Evolutionary conservation across 2,888 invertebrate genomes (phyloP).

Genomic region (Amaurobius ferox): DNA sequence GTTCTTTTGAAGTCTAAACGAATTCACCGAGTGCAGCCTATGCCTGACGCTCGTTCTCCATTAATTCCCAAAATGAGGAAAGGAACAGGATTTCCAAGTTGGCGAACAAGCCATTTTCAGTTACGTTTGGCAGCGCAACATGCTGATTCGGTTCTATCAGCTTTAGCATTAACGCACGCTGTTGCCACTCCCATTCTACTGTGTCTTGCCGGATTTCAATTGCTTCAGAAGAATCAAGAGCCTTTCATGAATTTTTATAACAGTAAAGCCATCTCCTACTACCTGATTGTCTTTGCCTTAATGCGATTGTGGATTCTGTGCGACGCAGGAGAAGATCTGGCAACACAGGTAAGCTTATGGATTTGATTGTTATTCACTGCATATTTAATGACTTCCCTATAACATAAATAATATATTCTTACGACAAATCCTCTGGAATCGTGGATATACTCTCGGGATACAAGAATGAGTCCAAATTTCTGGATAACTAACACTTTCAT

Average conservation of each 20-base stretch:
- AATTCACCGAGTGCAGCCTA: no score
- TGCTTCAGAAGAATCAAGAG: slow-evolving; percentile 32
- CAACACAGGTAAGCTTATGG: neutral
- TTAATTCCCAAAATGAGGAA: no score
- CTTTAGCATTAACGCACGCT: neutral
- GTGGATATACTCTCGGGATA: no score
- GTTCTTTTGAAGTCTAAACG: neutral
- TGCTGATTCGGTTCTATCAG: neutral
- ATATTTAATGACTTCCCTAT: no score
- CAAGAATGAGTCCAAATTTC: no score
- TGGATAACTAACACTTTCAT: no score
- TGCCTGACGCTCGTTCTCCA: no score
- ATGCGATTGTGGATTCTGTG: neutral
- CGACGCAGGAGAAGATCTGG: slow-evolving; percentile 10
- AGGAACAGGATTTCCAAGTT: neutral
- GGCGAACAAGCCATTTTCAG: neutral
- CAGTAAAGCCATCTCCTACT: slow-evolving; percentile 18
- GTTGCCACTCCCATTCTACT: slow-evolving; percentile 8
- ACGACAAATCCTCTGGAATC: no score
- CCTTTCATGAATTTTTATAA: slow-evolving; percentile 4
- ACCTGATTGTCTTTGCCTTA: neutral
- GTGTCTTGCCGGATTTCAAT: slow-evolving; percentile 23
- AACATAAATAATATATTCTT: no score
- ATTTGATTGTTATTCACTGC: no score
- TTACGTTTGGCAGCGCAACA: neutral